Base-by-base conservation (phyloP, 2,113 vertebrate species). In the Phocoena sinus region DNA sequence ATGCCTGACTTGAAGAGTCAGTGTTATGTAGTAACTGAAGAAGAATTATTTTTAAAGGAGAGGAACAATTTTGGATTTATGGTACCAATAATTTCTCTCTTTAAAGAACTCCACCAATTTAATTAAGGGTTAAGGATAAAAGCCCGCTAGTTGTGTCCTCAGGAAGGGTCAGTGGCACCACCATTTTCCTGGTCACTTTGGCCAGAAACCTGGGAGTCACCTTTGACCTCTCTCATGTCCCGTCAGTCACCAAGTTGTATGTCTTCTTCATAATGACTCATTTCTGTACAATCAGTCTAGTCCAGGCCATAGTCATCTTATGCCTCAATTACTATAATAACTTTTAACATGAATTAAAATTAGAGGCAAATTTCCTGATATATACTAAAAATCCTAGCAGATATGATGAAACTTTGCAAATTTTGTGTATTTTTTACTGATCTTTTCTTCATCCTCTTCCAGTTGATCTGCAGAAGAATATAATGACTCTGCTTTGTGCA, bases 81-180 rank as follows among this genome's bases (percentile, higher is more conserved):
- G 23, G 6, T 67, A 71, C 28, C 44, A 87, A 70, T 77, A 87
- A 94, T 74, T 41, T 87, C 50, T 97, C 41, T 63, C 60, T 62
- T 92, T 76, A 70, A 97, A 65, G 53, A 92, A 86, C 20, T 8
- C 8, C 4, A 44, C 33, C 87, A 92, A 96, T 62, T 95, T 95
- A 92, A 86, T 91, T 95, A 92, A 84, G 95, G 50, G 56, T 96
- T 96, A 96, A 89, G 31, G 60, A 88, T 94, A 92, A 92, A 95
- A 76, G 65, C 15, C 20, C 96, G 21, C 3, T 87, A 84, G 96
- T 81, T 94, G 80, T 76, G 68, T 92, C 25, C 11, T 86, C 5
- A 76, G 1, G 44, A 93, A 60, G n/a, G 68, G 63, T 74, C 74
- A 96, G 25, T 36, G 18, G 63, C 38, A 76, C 2, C 23, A 65